Evolutionary conservation across 2,113 vertebrate genomes (phyloP), one percentile per base, ranked within the genome.

Genomic region (Tachysurus vachellii): DNA sequence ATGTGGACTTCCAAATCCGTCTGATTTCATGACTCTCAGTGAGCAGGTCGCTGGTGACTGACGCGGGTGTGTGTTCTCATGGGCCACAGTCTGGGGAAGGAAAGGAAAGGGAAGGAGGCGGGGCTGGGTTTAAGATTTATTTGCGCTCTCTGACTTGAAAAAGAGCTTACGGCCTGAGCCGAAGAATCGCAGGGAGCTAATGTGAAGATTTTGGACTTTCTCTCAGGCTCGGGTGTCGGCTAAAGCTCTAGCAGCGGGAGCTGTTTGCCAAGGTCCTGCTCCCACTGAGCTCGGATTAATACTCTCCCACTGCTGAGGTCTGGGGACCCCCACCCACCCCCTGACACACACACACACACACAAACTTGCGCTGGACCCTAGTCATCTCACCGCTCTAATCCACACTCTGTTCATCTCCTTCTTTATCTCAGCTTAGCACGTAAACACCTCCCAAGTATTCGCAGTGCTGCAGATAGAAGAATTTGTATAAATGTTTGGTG

Each of bases 221-320:
- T 97, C 95, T 94, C 94, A 96, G 95, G 95, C 96, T 97, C 96
- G 96, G 96, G 95, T 84, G 82, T 94, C 95, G 95, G 93, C 95
- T 96, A 97, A 97, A 98, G 96, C 97, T 95, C 96, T 96, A 96
- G 96, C 96, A 96, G 96, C 95, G 95, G 95, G 95, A 97, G 96
- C 96, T 96, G 95, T 96, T 95, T 92, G 93, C 89, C 95, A 95
- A 96, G 94, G 97, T 97, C 95, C 97, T 97, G 96, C 96, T 96
- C 95, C 93, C 94, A 96, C 96, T 99, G 97, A 99, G 97, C 96
- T 95, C 95, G 96, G 97, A 99, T 99, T 99, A 99, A 97, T 97
- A 97, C 97, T 97, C 96, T 96, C 97, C 96, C 96, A 94, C 88
- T 89, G 68, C 79, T 80, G 56, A 16, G 76, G 86, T 82, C 86